Evolutionary conservation across 2,113 vertebrate genomes (phyloP), one percentile per base, ranked within the genome.

Genomic region (Onychorhynchus coronatus): DNA sequence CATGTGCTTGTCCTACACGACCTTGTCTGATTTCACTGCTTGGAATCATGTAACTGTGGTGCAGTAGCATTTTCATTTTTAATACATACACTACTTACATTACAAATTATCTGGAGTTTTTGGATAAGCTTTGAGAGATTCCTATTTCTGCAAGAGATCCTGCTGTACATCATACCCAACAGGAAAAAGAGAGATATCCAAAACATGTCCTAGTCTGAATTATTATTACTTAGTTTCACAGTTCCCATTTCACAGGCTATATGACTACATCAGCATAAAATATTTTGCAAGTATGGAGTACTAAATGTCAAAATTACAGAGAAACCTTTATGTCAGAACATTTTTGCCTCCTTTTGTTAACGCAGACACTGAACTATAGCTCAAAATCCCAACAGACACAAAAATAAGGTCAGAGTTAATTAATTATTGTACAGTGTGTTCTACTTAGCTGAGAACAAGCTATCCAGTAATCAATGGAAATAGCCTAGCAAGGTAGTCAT

Each of bases 381-480:
- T 89, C 3, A 0, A 88, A 89, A 82, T 82, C 71, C 47, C 90
- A 94, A 71, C 11, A 58, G 67, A 91, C 28, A 79, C 71, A 89
- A 95, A 91, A 96, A 90, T 24, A 95, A 90, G 91, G 86, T 96
- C 92, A 96, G 39, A 85, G 66, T 88, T 96, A 94, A 95, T 95
- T 93, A 94, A 87, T 88, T 92, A 59, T 53, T 56, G 88, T 62
- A 94, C 90, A 91, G 14, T 8, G 28, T 90, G 84, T 88, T 92
- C 87, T 86, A 33, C 66, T 95, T 92, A 82, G 88, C 73, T 72
- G 70, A 88, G 71, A 92, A 71, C 49, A 84, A 81, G 53, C 65
- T 56, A 85, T 52, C 63, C 56, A 94, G 47, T 42, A 85, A 93
- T 94, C 91, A 95, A 59, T 78, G 46, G 75, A 61, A 91, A 88